phyloP scores from a whole-genome alignment of 2,113 vertebrate species.

The Saguinus imperator region DNA sequence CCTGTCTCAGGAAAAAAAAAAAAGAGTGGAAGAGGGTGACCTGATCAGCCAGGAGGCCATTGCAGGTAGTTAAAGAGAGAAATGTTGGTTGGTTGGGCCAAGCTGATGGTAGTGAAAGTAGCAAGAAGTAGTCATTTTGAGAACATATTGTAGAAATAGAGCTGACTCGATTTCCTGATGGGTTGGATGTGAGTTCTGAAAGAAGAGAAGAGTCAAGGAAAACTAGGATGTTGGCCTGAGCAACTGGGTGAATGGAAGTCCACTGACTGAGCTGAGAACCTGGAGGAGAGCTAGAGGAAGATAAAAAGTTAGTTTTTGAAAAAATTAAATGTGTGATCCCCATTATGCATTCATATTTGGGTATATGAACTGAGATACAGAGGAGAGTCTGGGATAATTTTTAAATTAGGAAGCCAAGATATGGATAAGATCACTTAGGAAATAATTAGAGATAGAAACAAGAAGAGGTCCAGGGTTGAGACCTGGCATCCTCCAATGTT shows the following conservation, averaged over 20 bases:
- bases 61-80: neutral
- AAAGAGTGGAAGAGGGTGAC: neutral
- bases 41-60: neutral
- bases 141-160: neutral
- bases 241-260: neutral
- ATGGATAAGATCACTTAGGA: neutral
- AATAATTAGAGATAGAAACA: neutral
- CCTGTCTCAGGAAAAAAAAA: too few species aligned
- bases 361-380: neutral
- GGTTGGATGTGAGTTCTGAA: neutral
- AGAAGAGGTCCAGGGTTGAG: neutral
- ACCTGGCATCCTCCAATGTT: neutral
- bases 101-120: neutral
- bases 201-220: neutral
- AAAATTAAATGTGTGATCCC: neutral
- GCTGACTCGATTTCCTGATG: neutral
- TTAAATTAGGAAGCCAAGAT: neutral
- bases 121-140: neutral
- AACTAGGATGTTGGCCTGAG: neutral
- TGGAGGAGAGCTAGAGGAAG: neutral
- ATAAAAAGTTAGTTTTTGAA: neutral
- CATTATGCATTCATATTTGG: neutral
- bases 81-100: neutral
- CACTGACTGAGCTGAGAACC: neutral
- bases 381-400: neutral